A percentile compares a stretch with the other conserved stretches of the same genome.
Conservation (phyloP, 1,140 invertebrate genomes). For the Lasioglossum albipes region DNA sequence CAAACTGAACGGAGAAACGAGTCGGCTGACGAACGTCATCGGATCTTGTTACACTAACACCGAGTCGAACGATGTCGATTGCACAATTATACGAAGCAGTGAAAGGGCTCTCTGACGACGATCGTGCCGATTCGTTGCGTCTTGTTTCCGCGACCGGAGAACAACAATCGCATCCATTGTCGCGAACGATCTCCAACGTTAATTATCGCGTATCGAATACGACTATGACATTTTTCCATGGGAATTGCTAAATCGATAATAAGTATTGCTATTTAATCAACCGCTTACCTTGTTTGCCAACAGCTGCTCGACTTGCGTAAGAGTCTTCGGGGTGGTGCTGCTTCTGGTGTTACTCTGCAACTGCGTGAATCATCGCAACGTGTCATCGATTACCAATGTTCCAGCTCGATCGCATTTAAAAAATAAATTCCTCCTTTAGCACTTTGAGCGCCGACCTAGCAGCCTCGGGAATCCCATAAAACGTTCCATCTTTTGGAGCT, state of each 20-base stretch:
- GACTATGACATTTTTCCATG: no score
- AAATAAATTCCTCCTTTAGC: no score
- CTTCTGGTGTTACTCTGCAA: slow-evolving; percentile 65
- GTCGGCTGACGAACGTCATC: not conserved
- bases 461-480: no score
- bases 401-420: not conserved
- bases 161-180: not conserved
- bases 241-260: not conserved
- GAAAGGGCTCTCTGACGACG: slow-evolving; percentile 26
- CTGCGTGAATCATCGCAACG: slow-evolving; percentile 45
- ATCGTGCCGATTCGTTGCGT: not conserved
- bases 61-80: not conserved
- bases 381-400: no score
- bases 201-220: no score
- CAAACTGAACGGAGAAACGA: slow-evolving; percentile 23
- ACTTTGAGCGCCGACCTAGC: no score
- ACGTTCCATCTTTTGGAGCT: no score
- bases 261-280: slow-evolving; percentile 2
- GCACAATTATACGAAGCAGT: slow-evolving; percentile 7
- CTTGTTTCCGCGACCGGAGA: not conserved
- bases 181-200: not conserved
- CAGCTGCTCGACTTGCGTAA: slow-evolving; percentile 75
- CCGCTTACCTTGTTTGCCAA: slow-evolving; percentile 75
- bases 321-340: slow-evolving; percentile 70
- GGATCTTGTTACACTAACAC: not conserved